Evolutionary conservation across 2,888 invertebrate species (phyloP).

Genomic region (Diplolepis rosae): DNA sequence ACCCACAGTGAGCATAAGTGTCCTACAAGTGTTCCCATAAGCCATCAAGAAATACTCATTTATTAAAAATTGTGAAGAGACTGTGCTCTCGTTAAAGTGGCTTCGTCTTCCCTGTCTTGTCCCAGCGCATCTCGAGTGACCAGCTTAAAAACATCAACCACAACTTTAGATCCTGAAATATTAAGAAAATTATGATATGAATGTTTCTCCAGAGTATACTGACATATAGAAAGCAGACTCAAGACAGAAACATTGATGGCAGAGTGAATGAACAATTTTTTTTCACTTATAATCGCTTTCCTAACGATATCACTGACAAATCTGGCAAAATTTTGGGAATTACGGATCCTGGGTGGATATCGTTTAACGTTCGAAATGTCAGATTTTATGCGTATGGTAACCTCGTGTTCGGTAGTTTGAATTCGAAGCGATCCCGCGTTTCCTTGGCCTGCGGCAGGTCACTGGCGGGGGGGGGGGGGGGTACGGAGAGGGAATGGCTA

Average conservation of each 20-base stretch:
- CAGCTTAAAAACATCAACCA: not conserved
- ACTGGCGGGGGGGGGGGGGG: constrained; percentile 33
- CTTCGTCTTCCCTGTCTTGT: constrained; percentile 1
- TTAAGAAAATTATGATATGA: not conserved
- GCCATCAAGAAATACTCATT: not conserved
- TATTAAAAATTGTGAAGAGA: not conserved
- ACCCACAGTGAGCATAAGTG: no score
- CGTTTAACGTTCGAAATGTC: constrained; percentile 58
- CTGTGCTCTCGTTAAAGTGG: constrained; percentile 18
- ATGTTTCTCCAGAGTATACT: not conserved
- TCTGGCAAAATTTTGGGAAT: not conserved
- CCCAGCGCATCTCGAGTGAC: not conserved
- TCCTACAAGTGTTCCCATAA: not conserved
- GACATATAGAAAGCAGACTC: not conserved
- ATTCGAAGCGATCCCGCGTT: constrained; percentile 74
- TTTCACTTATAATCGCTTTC: not conserved
- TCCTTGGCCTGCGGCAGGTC: constrained; percentile 65
- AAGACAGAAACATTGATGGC: not conserved
- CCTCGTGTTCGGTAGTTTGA: constrained; percentile 74
- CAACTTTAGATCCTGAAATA: not conserved
- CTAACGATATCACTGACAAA: not conserved
- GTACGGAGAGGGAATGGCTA: constrained; percentile 36
- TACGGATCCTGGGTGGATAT: not conserved
- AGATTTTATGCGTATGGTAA: constrained; percentile 74
- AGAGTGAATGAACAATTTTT: not conserved